Percentiles rank a stretch among this genome's conserved stretches.
phyloP scores from a whole-genome alignment of 2,888 invertebrate species.

The Epicampocera succincta region DNA sequence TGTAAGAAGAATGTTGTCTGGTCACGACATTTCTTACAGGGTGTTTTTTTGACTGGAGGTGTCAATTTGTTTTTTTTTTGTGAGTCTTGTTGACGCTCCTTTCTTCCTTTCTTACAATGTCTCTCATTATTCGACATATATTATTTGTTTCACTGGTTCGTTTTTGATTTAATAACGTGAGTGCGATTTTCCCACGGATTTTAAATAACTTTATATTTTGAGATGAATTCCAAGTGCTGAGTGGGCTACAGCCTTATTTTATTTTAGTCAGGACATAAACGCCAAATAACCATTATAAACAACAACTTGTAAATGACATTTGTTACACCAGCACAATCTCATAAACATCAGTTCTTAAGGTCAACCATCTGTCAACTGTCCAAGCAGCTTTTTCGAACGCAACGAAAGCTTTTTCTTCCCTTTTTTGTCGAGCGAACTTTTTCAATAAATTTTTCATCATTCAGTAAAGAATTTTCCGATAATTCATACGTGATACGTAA shows the following conservation, averaged over 20 bases:
- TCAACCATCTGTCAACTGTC: conserved; percentile 41
- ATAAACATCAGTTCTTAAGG: conserved; percentile 33
- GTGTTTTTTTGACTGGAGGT: no score
- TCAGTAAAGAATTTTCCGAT: conserved; percentile 80
- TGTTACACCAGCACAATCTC: conserved; percentile 3
- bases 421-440: conserved; percentile 44
- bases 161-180: no score
- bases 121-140: no score
- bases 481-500: conserved; percentile 74
- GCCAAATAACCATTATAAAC: conserved; percentile 51
- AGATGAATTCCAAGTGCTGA: no score
- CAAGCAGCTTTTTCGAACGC: conserved; percentile 48
- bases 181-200: no score
- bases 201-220: no score
- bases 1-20: no score
- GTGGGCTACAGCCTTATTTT: conserved; percentile 18
- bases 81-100: no score
- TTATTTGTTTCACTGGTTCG: no score
- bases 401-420: conserved; percentile 42
- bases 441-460: conserved; percentile 75
- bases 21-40: no score
- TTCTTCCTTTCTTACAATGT: no score
- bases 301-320: conserved; percentile 62
- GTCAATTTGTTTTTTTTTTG: no score
- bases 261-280: conserved; percentile 21